Evolutionary conservation across 2,113 vertebrate genomes (phyloP).

Genomic region (Microtus montanus): DNA sequence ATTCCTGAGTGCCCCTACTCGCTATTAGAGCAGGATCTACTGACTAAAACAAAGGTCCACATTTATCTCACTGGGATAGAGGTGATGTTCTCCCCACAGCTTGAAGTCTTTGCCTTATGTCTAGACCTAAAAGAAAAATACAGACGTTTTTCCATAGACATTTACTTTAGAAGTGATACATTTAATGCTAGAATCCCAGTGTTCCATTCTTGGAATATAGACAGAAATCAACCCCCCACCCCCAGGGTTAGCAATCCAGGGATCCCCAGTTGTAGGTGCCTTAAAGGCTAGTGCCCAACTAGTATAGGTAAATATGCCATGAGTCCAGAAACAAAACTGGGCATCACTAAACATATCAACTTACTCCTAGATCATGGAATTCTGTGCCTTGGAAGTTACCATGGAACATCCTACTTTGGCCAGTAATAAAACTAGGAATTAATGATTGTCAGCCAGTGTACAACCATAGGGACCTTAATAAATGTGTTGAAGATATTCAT

Average conservation of each 20-base stretch:
- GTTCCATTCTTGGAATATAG: no score
- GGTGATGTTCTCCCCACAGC: background rate
- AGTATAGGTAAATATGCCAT: background rate
- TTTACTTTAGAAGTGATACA: no score
- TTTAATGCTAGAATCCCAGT: accelerated
- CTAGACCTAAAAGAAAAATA: background rate
- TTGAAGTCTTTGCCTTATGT: background rate
- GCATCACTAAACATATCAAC: no score
- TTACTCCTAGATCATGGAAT: no score
- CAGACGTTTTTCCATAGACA: no score
- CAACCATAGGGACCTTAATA: no score
- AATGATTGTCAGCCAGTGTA: no score
- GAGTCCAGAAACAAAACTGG: no score
- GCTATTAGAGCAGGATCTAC: background rate
- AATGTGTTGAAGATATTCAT: no score
- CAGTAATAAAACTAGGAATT: no score
- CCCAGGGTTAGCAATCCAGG: background rate
- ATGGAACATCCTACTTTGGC: no score
- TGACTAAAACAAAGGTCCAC: background rate
- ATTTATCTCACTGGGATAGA: background rate
- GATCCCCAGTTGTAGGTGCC: background rate
- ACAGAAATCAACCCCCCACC: background rate
- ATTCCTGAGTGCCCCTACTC: background rate
- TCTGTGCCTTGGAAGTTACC: no score
- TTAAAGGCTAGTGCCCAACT: background rate